These are phyloP conservation scores for Pharmacophagus antenor DNA, from an alignment of 2,888 invertebrate species.

Conservation along the genomic window DNA sequence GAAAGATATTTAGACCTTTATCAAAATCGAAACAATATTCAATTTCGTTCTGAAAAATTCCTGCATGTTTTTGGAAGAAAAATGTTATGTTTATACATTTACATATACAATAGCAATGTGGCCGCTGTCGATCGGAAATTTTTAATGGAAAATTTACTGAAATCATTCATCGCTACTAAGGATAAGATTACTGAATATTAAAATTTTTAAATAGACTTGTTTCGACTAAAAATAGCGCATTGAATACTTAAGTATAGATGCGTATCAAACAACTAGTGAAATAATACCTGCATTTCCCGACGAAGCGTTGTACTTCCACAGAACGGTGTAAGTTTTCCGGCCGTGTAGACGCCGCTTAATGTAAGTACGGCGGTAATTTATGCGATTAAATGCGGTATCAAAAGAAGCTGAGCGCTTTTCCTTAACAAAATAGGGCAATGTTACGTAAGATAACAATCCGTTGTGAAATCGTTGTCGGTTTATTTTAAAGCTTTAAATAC, in stretches of 20 bases:
- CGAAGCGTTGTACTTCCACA: slow-evolving; percentile 23
- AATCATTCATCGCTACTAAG: no score
- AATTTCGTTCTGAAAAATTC: no score
- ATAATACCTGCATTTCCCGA: slow-evolving; percentile 51
- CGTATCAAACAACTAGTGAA: slow-evolving; percentile 50
- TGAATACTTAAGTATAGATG: slow-evolving; percentile 35
- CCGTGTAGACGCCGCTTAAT: slow-evolving; percentile 19
- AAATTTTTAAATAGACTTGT: neutral
- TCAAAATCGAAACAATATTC: no score
- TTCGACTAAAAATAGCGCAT: slow-evolving; percentile 2
- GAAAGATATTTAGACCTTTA: no score
- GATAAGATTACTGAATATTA: no score
- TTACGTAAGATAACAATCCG: slow-evolving; percentile 24
- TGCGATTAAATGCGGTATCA: slow-evolving; percentile 29
- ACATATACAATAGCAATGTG: no score
- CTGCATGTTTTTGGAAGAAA: no score
- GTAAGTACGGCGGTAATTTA: slow-evolving; percentile 27
- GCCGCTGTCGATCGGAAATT: no score
- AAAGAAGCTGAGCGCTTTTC: slow-evolving; percentile 29
- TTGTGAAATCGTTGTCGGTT: slow-evolving; percentile 15
- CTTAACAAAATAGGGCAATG: slow-evolving; percentile 24
- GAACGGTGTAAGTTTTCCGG: slow-evolving; percentile 27
- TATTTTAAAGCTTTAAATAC: slow-evolving; percentile 13
- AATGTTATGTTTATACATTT: no score
- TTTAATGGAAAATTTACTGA: no score